phyloP scores from a whole-genome alignment of 2,797 vertebrate species.

The Ctenopoma multispine region DNA sequence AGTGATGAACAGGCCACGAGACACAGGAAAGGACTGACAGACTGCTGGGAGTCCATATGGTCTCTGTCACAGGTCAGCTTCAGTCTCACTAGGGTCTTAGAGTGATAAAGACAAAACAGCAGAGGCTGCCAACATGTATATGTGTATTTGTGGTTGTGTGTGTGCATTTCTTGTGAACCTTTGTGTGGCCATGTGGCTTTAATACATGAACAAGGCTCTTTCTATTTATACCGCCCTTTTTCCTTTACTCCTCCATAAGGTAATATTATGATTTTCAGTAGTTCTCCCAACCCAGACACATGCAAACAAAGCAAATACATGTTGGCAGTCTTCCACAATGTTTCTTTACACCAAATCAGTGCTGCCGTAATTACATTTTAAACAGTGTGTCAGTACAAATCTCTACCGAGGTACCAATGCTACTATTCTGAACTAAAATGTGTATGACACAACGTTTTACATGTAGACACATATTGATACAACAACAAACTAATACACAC shows the following conservation, averaged over 20 bases:
- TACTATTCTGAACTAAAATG: not conserved
- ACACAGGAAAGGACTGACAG: constrained; percentile 49
- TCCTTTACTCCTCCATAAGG: constrained; percentile 9
- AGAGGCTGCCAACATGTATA: constrained; percentile 35
- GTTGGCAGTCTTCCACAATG: constrained; percentile 40
- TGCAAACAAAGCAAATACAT: constrained; percentile 52
- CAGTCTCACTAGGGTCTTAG: constrained; percentile 46
- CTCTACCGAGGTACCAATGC: constrained; percentile 5
- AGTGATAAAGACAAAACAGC: constrained; percentile 57
- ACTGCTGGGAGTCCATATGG: constrained; percentile 76
- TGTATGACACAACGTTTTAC: too few relatives aligned
- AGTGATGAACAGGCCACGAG: constrained; percentile 37
- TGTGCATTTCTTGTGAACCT: not conserved
- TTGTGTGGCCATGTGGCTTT: constrained; percentile 15
- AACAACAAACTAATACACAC: not conserved
- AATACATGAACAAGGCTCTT: constrained; percentile 8
- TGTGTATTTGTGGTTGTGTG: constrained; percentile 6
- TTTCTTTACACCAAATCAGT: constrained; percentile 17
- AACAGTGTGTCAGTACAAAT: constrained; percentile 25
- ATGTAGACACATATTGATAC: not conserved
- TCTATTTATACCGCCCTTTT: not conserved
- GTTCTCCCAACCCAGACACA: constrained; percentile 32
- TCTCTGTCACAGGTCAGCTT: constrained; percentile 70
- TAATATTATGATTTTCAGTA: constrained; percentile 41
- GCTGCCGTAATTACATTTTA: constrained; percentile 25